Conservation (phyloP, 2,113 vertebrate species). For the Grus americana region DNA sequence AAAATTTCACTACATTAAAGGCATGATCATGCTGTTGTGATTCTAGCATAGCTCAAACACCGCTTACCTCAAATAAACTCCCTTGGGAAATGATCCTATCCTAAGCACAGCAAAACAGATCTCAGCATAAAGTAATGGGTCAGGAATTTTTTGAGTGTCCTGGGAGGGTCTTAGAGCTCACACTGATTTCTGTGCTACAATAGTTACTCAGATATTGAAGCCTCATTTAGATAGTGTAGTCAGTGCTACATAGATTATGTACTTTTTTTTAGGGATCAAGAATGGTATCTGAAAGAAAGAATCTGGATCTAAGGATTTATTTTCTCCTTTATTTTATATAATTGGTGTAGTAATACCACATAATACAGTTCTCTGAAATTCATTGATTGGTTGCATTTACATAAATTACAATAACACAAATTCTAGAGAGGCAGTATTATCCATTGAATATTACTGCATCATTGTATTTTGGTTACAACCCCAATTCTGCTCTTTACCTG, state of each 20-base stretch:
- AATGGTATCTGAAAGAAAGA: not conserved
- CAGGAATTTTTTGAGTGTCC: not conserved
- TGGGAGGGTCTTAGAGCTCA: not conserved
- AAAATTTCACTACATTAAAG: not conserved
- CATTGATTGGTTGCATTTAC: not conserved
- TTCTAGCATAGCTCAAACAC: accelerated
- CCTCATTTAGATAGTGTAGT: not conserved
- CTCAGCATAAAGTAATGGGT: not conserved
- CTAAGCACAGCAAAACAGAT: not conserved
- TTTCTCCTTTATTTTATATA: not conserved
- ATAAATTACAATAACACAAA: not conserved
- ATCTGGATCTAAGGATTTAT: not conserved
- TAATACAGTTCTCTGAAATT: not conserved
- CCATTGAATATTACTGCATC: not conserved
- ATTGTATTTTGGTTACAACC: not conserved
- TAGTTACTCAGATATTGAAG: not conserved
- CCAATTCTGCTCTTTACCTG: not conserved
- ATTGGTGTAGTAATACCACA: not conserved
- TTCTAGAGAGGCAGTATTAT: not conserved
- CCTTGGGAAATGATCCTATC: not conserved
- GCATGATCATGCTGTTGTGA: not conserved
- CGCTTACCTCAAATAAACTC: accelerated
- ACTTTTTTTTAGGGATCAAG: not conserved
- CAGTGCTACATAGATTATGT: not conserved
- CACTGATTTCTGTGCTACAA: not conserved